phyloP scores from a whole-genome alignment of 1,140 invertebrate species.

The Belonocnema kinseyi region DNA sequence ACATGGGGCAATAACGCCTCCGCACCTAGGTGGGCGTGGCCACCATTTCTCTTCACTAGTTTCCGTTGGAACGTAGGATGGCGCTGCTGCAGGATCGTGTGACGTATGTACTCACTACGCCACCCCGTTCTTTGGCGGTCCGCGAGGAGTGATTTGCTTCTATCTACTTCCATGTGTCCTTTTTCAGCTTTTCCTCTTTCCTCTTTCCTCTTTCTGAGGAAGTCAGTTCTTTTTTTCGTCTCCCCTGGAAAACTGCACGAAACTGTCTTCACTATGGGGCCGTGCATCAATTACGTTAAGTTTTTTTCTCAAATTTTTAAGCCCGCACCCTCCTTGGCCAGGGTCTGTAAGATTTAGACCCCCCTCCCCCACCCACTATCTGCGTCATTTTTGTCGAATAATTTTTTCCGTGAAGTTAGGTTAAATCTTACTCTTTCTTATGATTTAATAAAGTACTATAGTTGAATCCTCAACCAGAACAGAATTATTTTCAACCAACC shows the following conservation, averaged over 20 bases:
- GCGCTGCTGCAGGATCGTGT: constrained; percentile 51
- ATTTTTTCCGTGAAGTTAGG: too few species aligned
- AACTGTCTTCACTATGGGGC: not conserved
- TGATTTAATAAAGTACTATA: too few species aligned
- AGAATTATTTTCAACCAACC: too few species aligned
- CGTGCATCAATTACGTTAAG: too few species aligned
- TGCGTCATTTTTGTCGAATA: too few species aligned
- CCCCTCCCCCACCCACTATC: too few species aligned
- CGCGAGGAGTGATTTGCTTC: constrained; percentile 43
- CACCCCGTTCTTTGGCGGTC: constrained; percentile 51
- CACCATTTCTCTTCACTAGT: constrained; percentile 68
- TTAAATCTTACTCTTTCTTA: too few species aligned
- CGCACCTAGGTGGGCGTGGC: constrained; percentile 66
- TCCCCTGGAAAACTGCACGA: not conserved
- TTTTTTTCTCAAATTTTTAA: too few species aligned
- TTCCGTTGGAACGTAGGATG: constrained; percentile 58
- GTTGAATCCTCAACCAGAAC: too few species aligned
- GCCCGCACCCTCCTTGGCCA: too few species aligned
- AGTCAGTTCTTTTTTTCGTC: constrained; percentile 27
- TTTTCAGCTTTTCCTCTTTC: constrained; percentile 15
- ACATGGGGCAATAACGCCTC: constrained; percentile 60
- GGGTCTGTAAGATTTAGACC: too few species aligned
- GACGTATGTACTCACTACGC: constrained; percentile 65
- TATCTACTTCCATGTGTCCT: constrained; percentile 36
- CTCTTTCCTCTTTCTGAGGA: constrained; percentile 34